Evolutionary conservation across 2,113 vertebrate genomes (phyloP).

Genomic region (Lepisosteus oculatus): DNA sequence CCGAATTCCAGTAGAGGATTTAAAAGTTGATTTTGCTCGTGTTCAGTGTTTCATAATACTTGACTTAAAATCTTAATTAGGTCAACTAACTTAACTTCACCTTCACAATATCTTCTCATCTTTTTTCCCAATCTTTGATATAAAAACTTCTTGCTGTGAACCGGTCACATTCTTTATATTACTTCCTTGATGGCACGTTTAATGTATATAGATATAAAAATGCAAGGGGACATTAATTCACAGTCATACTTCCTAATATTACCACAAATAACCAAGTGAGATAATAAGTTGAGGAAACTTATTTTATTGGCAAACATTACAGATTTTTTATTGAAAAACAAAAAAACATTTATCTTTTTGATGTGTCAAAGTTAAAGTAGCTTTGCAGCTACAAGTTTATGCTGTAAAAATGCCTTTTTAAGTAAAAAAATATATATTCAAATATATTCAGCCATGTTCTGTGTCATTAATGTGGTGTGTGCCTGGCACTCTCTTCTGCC

Average conservation of each 20-base stretch:
- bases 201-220: not conserved
- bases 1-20: no score
- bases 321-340: slow-evolving; percentile 3
- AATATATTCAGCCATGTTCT: not conserved
- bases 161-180: not conserved
- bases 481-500: slow-evolving; percentile 23
- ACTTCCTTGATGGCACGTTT: not conserved
- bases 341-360: slow-evolving; percentile 9
- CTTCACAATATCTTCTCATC: no score
- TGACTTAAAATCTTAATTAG: no score
- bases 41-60: no score
- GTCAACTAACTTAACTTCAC: no score
- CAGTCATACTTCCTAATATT: not conserved
- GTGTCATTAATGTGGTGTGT: slow-evolving; percentile 1
- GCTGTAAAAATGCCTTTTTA: slow-evolving; percentile 14
- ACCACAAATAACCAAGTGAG: not conserved
- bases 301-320: slow-evolving; percentile 21
- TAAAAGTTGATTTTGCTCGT: no score
- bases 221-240: not conserved
- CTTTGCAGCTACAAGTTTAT: not conserved
- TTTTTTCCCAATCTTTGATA: not conserved
- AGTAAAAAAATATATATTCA: slow-evolving; percentile 20
- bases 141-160: not conserved
- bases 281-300: slow-evolving; percentile 7
- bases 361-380: slow-evolving; percentile 2